Evolutionary conservation across 2,113 vertebrate genomes (phyloP).

Genomic region (Atractosteus spatula): DNA sequence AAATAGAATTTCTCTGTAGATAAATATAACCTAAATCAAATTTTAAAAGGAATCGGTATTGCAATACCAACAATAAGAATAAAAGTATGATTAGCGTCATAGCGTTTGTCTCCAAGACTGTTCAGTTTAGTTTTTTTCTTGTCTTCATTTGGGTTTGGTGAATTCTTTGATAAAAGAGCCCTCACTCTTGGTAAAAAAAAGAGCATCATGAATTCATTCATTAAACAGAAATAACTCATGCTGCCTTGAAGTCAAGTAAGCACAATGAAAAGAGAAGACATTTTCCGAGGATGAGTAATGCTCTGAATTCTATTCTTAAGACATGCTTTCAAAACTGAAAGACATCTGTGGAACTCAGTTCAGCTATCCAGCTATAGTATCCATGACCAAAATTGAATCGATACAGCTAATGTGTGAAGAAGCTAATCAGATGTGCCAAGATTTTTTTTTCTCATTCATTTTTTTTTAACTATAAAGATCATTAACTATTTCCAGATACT

Average conservation of each 20-base stretch:
- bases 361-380: conserved; percentile 24
- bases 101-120: too few species aligned
- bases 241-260: not conserved
- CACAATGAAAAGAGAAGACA: conserved; percentile 1
- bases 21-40: too few species aligned
- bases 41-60: too few species aligned
- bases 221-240: not conserved
- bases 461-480: not conserved
- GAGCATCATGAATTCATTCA: not conserved
- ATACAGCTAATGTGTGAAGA: conserved; percentile 41
- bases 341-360: conserved; percentile 38
- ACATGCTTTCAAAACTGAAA: conserved; percentile 34
- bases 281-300: conserved; percentile 32
- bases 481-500: not conserved
- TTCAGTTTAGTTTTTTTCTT: not conserved
- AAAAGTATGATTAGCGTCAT: too few species aligned
- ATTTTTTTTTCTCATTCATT: not conserved
- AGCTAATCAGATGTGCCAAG: conserved; percentile 38
- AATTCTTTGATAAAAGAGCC: not conserved
- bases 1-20: too few species aligned
- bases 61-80: too few species aligned
- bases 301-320: conserved; percentile 33
- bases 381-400: conserved; percentile 47
- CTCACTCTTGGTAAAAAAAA: not conserved
- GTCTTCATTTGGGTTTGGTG: not conserved